Percentiles rank a stretch among this genome's conserved stretches.
phyloP scores from a whole-genome alignment of 35 echinoderm and acorn worm genomes.

The Nesometra sesokonis region DNA sequence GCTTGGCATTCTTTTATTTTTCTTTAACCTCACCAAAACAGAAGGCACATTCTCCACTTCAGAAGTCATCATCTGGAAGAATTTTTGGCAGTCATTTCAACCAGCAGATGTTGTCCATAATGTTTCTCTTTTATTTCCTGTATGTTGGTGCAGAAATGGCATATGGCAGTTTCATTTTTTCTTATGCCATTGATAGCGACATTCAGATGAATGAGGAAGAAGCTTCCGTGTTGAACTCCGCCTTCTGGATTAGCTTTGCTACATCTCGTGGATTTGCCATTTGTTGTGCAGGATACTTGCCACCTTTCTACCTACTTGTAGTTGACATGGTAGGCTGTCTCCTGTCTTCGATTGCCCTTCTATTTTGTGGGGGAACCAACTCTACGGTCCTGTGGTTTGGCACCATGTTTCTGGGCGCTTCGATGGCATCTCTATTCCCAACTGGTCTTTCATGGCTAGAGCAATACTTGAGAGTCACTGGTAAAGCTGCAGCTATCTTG shows the following conservation, averaged over 20 bases:
- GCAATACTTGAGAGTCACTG: constrained; percentile 38
- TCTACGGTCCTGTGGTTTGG: constrained; percentile 45
- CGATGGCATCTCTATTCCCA: constrained; percentile 86
- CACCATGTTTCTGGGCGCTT: constrained; percentile 46
- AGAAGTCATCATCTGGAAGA: background rate
- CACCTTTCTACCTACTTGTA: constrained; percentile 48
- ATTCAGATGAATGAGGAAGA: background rate
- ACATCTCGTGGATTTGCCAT: constrained; percentile 62
- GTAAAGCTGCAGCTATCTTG: constrained; percentile 52
- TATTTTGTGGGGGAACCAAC: constrained; percentile 12
- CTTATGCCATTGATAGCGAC: constrained; percentile 29
- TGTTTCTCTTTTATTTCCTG: constrained; percentile 81
- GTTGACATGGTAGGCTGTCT: constrained; percentile 49
- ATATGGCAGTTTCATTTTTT: constrained; percentile 64
- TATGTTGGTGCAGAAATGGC: constrained; percentile 66
- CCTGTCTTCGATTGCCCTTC: constrained; percentile 4
- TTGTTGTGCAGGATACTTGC: constrained; percentile 46
- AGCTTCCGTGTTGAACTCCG: constrained; percentile 36
- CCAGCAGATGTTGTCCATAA: constrained; percentile 24
- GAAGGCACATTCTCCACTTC: background rate
- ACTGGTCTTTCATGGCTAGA: constrained; percentile 82
- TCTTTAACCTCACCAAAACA: background rate
- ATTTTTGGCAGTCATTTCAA: constrained; percentile 10
- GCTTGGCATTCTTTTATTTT: background rate
- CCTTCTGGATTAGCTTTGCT: constrained; percentile 79